Evolutionary conservation across 1,140 invertebrate species (phyloP).

Genomic region (Trichomalopsis sarcophagae): DNA sequence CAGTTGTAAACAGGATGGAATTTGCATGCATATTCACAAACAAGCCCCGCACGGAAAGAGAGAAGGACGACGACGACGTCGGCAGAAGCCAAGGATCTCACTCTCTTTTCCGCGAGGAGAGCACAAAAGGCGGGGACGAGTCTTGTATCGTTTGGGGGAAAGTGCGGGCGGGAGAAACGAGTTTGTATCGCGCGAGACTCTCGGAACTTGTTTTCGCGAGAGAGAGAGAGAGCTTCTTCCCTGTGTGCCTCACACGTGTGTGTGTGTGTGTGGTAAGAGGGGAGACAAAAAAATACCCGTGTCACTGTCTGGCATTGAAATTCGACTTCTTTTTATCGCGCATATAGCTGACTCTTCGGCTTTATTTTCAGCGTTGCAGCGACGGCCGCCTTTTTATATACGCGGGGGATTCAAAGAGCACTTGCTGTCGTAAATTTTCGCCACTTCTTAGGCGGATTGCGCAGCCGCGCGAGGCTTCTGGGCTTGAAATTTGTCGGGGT

Average conservation of each 20-base stretch:
- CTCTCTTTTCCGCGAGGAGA: not conserved
- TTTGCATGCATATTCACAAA: slow-evolving; percentile 16
- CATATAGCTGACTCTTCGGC: slow-evolving; percentile 20
- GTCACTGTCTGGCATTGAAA: slow-evolving; percentile 42
- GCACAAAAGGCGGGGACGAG: not conserved
- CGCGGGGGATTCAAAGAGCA: slow-evolving; percentile 19
- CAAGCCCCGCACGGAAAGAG: too few relatives aligned
- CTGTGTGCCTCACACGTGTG: not conserved
- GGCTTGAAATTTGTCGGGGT: not conserved
- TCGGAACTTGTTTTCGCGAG: slow-evolving; percentile 46
- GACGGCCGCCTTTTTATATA: slow-evolving; percentile 11
- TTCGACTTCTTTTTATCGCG: slow-evolving; percentile 48
- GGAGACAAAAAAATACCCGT: slow-evolving; percentile 35
- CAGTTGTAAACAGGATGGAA: slow-evolving; percentile 9
- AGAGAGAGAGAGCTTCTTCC: not conserved
- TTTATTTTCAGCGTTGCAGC: slow-evolving; percentile 28
- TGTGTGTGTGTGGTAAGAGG: not conserved
- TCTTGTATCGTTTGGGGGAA: slow-evolving; percentile 11
- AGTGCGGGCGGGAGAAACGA: slow-evolving; percentile 51
- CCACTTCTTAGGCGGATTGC: not conserved
- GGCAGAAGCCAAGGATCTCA: not conserved
- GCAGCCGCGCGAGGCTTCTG: not conserved
- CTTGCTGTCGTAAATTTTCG: slow-evolving; percentile 5
- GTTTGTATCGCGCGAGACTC: slow-evolving; percentile 30
- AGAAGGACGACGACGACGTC: not conserved